A percentile compares a stretch with the other conserved stretches of the same genome.
Conservation (phyloP, 2,113 vertebrate genomes). For the Rhabdornis inornatus region DNA sequence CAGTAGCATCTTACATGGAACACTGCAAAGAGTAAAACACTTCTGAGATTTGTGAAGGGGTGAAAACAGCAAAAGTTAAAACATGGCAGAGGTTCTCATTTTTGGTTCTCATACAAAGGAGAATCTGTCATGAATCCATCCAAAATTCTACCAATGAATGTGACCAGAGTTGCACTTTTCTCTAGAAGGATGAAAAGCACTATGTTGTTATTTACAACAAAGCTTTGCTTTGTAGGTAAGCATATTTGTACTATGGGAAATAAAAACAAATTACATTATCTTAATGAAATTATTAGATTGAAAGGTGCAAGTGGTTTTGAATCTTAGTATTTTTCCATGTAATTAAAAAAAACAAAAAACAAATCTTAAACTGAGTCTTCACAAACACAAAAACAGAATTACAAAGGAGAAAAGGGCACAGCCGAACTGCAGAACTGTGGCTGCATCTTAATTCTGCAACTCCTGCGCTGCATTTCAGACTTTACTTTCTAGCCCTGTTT, state of each 20-base stretch:
- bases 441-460: neutral
- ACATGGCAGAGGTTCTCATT: neutral
- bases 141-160: neutral
- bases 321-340: neutral
- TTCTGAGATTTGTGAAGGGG: neutral
- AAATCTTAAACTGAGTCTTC: neutral
- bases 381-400: neutral
- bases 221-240: neutral
- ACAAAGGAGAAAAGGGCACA: neutral
- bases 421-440: neutral
- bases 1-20: neutral
- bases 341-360: too few relatives aligned
- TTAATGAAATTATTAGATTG: neutral
- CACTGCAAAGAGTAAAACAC: neutral
- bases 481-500: neutral
- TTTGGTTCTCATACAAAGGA: neutral
- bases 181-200: neutral
- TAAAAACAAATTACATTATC: neutral
- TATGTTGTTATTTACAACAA: neutral
- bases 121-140: neutral
- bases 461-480: neutral
- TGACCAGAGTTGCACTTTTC: neutral
- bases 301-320: neutral
- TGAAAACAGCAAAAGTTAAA: neutral
- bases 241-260: neutral